Evolutionary conservation across 2,113 vertebrate species (phyloP).

Genomic region (Poicephalus gulielmi): DNA sequence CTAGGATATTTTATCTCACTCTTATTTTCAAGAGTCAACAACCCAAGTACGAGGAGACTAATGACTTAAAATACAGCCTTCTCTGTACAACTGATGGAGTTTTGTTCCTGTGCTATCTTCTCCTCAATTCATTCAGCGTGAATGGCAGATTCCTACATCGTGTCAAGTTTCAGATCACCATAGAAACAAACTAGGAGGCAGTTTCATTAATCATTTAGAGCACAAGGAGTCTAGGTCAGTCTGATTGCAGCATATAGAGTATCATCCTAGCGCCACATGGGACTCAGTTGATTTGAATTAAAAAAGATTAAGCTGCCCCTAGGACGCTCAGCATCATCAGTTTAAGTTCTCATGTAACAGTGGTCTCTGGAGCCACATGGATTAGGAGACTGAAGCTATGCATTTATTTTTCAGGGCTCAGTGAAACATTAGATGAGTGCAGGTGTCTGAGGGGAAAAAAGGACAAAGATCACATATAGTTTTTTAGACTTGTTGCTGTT

Average conservation of each 20-base stretch:
- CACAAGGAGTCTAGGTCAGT: conserved; percentile 98
- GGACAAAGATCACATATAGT: conserved; percentile 81
- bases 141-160: conserved; percentile 96
- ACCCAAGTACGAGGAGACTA: conserved; percentile 26
- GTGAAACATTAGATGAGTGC: conserved; percentile 95
- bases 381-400: conserved; percentile 98
- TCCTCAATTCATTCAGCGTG: conserved; percentile 76
- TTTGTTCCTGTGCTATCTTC: conserved; percentile 67
- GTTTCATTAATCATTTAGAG: conserved; percentile 99
- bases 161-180: conserved; percentile 97
- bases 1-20: conserved; percentile 1
- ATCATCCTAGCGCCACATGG: conserved; percentile 92
- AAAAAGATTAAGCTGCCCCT: conserved; percentile 90
- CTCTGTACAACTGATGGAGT: conserved; percentile 46
- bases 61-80: conserved; percentile 57
- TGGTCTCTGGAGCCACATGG: conserved; percentile 96
- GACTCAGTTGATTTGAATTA: conserved; percentile 96
- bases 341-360: conserved; percentile 96
- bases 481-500: conserved; percentile 82
- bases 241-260: conserved; percentile 99
- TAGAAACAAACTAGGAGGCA: conserved; percentile 97
- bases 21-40: conserved; percentile 49
- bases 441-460: conserved; percentile 90
- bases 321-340: conserved; percentile 89
- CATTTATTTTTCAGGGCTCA: conserved; percentile 96